Base-by-base conservation (phyloP, 2,113 vertebrate genomes). In the Kryptolebias marmoratus region DNA sequence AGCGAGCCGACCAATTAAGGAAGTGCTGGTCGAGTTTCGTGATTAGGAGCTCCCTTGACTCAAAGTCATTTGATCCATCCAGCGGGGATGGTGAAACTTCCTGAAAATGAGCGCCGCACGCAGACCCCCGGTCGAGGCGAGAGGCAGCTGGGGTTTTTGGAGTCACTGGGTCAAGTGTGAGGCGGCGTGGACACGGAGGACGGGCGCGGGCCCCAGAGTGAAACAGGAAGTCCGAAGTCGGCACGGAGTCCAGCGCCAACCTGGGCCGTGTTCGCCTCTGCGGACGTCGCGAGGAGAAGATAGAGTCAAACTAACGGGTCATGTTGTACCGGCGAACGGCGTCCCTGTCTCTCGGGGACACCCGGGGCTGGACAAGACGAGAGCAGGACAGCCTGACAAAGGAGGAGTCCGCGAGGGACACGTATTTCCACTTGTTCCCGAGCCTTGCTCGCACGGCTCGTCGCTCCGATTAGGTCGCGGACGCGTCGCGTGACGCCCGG, bases 111-210 rank as follows among this genome's bases (percentile, higher is more conserved):
- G 65, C 53, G 42, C 39, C 77, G 75, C 42, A 2, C 9, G 8
- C 63, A 3, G 5, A 55, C 48, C 49, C 54, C 39, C 47, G 66
- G 71, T 85, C 68, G 74, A 56, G 78, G 57, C 10, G 72, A 76
- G 58, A 80, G 14, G 14, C 45, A 31, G 79, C 0, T 71, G 78
- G 52, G 72, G 61, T 60, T 10, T 42, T 48, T 28, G 55, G 49
- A 85, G 75, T 79, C 68, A 85, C 74, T 81, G 71, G 75, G 84
- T 87, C 73, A 89, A 60, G 87, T 62, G 82, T 73, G 9, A 80
- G 66, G 49, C 78, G 11, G 48, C 49, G 22, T 27, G 13, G 53
- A 75, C 1, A 13, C 11, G 32, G 64, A 61, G 9, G 59, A 58
- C 31, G 2, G 42, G 48, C 31, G 22, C 11, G 27, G 2, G 16